A percentile compares a stretch with the other conserved stretches of the same genome.
phyloP scores from a whole-genome alignment of 2,888 invertebrate species.

The Automeris io region DNA sequence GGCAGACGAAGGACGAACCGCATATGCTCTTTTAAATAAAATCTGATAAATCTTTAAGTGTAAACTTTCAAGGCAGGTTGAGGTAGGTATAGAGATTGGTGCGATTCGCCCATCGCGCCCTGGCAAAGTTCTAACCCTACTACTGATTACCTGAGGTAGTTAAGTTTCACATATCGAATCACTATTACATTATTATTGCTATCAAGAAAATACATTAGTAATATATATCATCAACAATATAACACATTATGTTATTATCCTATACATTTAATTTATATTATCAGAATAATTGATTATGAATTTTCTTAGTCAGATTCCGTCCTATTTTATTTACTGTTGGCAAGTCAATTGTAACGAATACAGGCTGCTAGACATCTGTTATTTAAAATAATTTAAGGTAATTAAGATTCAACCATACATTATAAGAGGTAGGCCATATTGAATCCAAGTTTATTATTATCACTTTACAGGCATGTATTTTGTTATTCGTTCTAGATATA shows the following conservation, averaged over 20 bases:
- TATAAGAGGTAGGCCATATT: slow-evolving; percentile 49
- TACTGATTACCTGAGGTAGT: slow-evolving; percentile 72
- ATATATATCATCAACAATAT: slow-evolving; percentile 61
- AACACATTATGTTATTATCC: slow-evolving; percentile 41
- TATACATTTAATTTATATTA: slow-evolving; percentile 40
- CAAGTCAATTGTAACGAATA: slow-evolving; percentile 16
- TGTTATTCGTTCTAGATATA: slow-evolving; percentile 18
- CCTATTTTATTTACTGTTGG: slow-evolving; percentile 15
- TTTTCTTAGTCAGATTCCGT: slow-evolving; percentile 9
- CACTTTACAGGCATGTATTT: slow-evolving; percentile 16
- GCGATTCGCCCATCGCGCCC: slow-evolving; percentile 22
- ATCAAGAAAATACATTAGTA: slow-evolving; percentile 56
- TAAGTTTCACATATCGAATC: slow-evolving; percentile 60
- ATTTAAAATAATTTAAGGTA: slow-evolving; percentile 16
- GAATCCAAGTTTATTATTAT: slow-evolving; percentile 30
- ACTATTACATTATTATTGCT: slow-evolving; percentile 61
- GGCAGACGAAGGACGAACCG: slow-evolving; percentile 4
- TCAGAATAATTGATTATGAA: slow-evolving; percentile 20
- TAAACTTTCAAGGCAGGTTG: slow-evolving; percentile 53
- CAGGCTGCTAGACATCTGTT: slow-evolving; percentile 13
- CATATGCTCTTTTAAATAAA: slow-evolving; percentile 16
- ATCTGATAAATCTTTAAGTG: slow-evolving; percentile 28
- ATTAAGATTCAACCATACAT: slow-evolving; percentile 7
- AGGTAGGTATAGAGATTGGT: slow-evolving; percentile 29
- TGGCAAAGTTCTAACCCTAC: slow-evolving; percentile 48